Evolutionary conservation across 2,113 vertebrate species (phyloP), one percentile per base, ranked within the genome.

Genomic region (Forbesichthys agassizii): DNA sequence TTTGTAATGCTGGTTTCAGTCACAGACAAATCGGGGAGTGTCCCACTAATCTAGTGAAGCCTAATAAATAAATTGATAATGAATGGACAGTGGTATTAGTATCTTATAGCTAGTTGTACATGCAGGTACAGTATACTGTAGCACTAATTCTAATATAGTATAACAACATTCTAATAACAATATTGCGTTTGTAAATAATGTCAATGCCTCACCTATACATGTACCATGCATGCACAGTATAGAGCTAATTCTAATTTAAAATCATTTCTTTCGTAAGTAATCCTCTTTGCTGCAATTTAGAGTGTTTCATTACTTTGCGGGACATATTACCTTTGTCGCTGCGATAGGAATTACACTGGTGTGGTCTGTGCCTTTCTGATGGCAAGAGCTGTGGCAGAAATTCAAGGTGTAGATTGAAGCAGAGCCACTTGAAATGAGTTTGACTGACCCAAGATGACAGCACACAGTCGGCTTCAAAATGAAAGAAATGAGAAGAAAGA

Each of bases 401-500:
- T 84, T 66, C 6, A 70, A 67, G 62, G 61, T 70, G 62, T 73
- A 87, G 89, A 88, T 88, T 89, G 86, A 88, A 82, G 74, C 81
- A 73, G 82, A 89, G 87, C 74, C 67, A 83, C 73, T 84, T 61
- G 88, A 86, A 90, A 92, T 90, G 74, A 82, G 89, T 87, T 91
- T 87, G 84, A 75, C 78, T 84, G 86, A 90, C 90, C 88, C 78
- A 52, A 76, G 80, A 80, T 71, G 78, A 73, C 65, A 67, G 77
- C 72, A 78, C 84, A 88, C 85, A 86, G 88, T 78, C 66, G 66
- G 79, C 74, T 72, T 81, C 83, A 81, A 27, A 88, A 89, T 90
- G 88, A 84, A 92, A 87, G 85, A 81, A 91, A 88, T 84, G 80
- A 86, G 88, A 89, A 84, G 85, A 87, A 88, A 71, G 84, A 82